Conservation (phyloP, 37 sponge, comb jelly and placozoan genomes). For the Corticium candelabrum region DNA sequence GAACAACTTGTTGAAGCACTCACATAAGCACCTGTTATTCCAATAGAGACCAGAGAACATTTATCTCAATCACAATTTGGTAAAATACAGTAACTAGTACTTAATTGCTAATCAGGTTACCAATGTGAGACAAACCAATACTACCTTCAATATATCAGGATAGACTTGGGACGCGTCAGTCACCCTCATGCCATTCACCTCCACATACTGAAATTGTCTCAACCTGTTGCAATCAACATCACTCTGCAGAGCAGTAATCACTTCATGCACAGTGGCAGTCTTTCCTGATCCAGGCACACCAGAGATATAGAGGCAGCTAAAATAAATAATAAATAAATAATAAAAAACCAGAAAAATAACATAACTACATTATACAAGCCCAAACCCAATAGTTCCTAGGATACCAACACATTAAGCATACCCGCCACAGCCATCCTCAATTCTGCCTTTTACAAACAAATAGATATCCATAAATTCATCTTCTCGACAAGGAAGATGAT, state of each 20-base stretch:
- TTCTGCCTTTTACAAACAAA: slow-evolving; percentile 67
- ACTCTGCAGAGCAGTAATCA: slow-evolving; percentile 36
- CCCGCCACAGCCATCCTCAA: slow-evolving; percentile 68
- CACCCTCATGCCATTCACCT: slow-evolving; percentile 89
- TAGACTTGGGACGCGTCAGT: slow-evolving; percentile 53
- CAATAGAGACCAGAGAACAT: too few species aligned
- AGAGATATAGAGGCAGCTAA: slow-evolving; percentile 85
- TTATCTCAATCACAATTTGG: too few species aligned
- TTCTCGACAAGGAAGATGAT: slow-evolving; percentile 78
- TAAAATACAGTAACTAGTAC: too few species aligned
- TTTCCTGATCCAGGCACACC: slow-evolving; percentile 95
- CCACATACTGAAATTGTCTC: slow-evolving; percentile 64
- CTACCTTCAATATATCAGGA: slow-evolving; percentile 49
- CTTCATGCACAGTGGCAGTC: slow-evolving; percentile 91
- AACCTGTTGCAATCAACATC: slow-evolving; percentile 32
- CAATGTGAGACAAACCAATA: background rate
- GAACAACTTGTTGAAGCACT: too few species aligned
- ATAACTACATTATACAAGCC: too few species aligned
- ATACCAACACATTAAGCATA: slow-evolving; percentile 31
- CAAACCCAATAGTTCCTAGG: slow-evolving; percentile 9
- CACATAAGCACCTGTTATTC: too few species aligned
- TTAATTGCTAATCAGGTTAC: background rate
- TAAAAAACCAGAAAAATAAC: background rate
- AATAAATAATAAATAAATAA: background rate
- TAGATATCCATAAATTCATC: slow-evolving; percentile 62